Conservation (phyloP, 2,797 vertebrate genomes). For the Sebastes itinus region DNA sequence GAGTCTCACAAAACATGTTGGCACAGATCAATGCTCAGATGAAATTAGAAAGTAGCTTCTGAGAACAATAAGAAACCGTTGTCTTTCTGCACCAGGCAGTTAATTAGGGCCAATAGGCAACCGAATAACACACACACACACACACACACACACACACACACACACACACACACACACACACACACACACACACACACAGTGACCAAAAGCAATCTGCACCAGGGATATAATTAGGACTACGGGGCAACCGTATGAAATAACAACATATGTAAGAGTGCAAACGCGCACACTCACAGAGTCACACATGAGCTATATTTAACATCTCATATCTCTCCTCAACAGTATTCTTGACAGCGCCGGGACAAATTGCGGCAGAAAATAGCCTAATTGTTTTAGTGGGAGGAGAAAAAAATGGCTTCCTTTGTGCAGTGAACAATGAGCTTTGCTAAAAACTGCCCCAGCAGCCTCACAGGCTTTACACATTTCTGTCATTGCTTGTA, state of each 20-base stretch:
- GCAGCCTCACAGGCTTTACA: slow-evolving; percentile 17
- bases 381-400: slow-evolving; percentile 72
- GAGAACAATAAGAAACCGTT: slow-evolving; percentile 10
- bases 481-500: slow-evolving; percentile 9
- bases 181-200: slow-evolving; percentile 8
- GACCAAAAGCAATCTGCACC: slow-evolving; percentile 40
- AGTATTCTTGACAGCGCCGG: slow-evolving; percentile 57
- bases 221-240: slow-evolving; percentile 61
- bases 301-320: slow-evolving; percentile 64
- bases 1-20: background rate
- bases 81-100: slow-evolving; percentile 19
- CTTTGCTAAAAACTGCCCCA: slow-evolving; percentile 43
- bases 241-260: slow-evolving; percentile 60
- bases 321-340: slow-evolving; percentile 61
- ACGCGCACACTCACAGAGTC: slow-evolving; percentile 17
- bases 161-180: slow-evolving; percentile 9
- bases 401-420: slow-evolving; percentile 64
- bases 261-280: slow-evolving; percentile 48
- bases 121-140: slow-evolving; percentile 22
- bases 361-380: slow-evolving; percentile 73
- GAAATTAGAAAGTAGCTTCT: slow-evolving; percentile 19
- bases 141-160: slow-evolving; percentile 5
- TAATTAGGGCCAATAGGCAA: slow-evolving; percentile 39
- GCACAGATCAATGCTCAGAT: slow-evolving; percentile 20
- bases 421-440: slow-evolving; percentile 69